phyloP scores from a whole-genome alignment of 2,113 vertebrate species.

The Sphaerodactylus townsendi region DNA sequence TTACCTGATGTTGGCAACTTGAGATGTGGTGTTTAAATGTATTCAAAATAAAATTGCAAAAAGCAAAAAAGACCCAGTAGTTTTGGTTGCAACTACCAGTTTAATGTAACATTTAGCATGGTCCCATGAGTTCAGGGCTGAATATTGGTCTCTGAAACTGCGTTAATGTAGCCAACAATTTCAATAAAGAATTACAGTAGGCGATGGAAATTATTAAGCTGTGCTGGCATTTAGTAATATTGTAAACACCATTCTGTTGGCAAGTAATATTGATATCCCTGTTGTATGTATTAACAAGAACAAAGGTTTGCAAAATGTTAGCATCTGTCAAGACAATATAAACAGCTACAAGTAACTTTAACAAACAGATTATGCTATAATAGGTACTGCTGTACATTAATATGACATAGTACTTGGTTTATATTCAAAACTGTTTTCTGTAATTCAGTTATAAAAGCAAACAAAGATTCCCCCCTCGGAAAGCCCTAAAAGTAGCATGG shows the following conservation, averaged over 20 bases:
- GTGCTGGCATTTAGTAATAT: conserved; percentile 72
- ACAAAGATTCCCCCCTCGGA: conserved; percentile 56
- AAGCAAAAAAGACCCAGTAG: background rate
- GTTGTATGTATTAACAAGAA: conserved; percentile 73
- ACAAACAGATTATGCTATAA: conserved; percentile 71
- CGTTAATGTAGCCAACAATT: background rate
- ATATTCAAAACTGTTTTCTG: conserved; percentile 64
- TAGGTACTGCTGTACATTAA: conserved; percentile 71
- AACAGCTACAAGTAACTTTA: conserved; percentile 79
- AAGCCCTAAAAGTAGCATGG: conserved; percentile 65
- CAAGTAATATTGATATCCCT: conserved; percentile 70
- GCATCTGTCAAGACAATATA: conserved; percentile 75
- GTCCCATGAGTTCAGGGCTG: background rate
- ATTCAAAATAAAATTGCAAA: background rate
- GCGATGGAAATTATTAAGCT: conserved; percentile 64
- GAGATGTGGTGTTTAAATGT: background rate
- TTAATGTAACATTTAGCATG: background rate
- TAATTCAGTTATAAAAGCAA: conserved; percentile 63
- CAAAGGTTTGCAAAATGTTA: conserved; percentile 72
- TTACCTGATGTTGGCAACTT: too few species aligned
- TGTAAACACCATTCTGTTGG: conserved; percentile 78
- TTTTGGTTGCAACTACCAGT: background rate
- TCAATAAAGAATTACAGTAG: conserved; percentile 36
- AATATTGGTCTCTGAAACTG: background rate
- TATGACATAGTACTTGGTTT: conserved; percentile 61